phyloP scores from a whole-genome alignment of 2,113 vertebrate genomes.

The Clarias magur region DNA sequence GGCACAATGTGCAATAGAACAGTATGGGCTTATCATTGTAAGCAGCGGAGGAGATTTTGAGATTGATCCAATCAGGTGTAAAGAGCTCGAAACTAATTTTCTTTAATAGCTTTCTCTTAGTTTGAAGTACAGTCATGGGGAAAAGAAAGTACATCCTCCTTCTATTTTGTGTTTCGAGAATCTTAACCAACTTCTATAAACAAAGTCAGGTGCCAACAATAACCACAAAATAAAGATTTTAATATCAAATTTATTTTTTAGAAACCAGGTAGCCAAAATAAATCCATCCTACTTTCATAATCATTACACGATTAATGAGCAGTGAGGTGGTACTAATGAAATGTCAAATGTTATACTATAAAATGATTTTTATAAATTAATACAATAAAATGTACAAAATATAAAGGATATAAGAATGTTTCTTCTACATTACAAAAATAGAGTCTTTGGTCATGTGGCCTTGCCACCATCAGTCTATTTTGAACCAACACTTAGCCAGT shows the following conservation, averaged over 20 bases:
- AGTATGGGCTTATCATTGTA: no score
- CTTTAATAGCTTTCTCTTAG: neutral
- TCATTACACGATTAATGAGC: neutral
- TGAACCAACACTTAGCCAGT: constrained; percentile 7
- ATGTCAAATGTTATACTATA: neutral
- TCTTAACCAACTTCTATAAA: neutral
- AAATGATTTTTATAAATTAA: neutral
- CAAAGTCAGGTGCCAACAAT: neutral
- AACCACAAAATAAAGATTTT: no score
- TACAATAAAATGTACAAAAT: no score
- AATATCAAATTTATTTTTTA: no score
- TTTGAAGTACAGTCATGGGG: neutral
- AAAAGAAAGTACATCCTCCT: neutral
- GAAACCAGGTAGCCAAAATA: neutral
- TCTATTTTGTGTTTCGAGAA: neutral
- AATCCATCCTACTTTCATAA: neutral
- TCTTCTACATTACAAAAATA: no score
- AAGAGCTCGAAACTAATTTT: neutral
- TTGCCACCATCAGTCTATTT: neutral
- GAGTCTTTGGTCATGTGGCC: neutral
- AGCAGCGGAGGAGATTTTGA: neutral
- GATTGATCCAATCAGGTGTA: neutral
- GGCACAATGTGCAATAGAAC: neutral
- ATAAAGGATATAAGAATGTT: neutral
- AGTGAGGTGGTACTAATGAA: neutral